phyloP scores from a whole-genome alignment of 2,113 vertebrate species.

The Gymnogyps californianus region DNA sequence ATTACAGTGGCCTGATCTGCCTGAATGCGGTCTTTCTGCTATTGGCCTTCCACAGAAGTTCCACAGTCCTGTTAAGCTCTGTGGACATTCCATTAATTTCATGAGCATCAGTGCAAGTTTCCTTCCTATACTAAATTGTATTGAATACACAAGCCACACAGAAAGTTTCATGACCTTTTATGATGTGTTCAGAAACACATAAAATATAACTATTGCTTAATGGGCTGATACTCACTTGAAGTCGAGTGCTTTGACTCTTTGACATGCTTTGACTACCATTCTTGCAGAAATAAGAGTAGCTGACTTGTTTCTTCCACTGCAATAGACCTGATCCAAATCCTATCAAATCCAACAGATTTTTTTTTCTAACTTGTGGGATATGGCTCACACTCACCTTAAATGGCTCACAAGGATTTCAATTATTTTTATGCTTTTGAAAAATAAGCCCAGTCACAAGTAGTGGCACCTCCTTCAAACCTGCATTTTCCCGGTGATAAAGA shows the following conservation, averaged over 20 bases:
- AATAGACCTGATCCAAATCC: neutral
- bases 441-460: neutral
- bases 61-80: neutral
- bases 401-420: neutral
- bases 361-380: neutral
- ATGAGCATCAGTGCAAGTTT: neutral
- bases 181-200: neutral
- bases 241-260: neutral
- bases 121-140: neutral
- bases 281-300: neutral
- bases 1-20: neutral
- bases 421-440: neutral
- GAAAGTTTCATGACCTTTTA: neutral
- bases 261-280: neutral
- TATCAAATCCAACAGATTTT: accelerated
- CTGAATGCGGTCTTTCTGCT: neutral
- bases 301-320: neutral
- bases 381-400: neutral
- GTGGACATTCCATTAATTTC: neutral
- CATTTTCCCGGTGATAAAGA: neutral
- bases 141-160: neutral
- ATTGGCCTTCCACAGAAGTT: neutral
- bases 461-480: neutral
- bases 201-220: neutral
- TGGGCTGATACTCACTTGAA: neutral